These are phyloP conservation scores for Zootoca vivipara DNA, from an alignment of 2,113 vertebrate species.

Conservation along the genomic window DNA sequence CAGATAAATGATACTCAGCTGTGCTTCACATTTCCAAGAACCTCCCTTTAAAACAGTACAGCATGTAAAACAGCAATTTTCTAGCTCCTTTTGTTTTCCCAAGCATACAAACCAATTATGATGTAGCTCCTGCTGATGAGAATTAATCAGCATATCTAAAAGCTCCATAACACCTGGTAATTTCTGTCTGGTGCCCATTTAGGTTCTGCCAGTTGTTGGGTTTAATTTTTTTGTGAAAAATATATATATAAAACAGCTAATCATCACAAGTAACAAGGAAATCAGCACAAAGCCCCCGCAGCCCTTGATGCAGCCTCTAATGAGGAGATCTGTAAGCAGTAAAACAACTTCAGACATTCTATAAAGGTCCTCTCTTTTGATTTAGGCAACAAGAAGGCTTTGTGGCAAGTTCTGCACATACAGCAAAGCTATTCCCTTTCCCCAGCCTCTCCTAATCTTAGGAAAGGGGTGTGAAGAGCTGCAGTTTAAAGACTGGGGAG, in stretches of 20 bases:
- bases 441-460: not conserved
- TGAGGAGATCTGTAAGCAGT: conserved; percentile 27
- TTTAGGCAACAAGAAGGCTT: not conserved
- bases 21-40: not conserved
- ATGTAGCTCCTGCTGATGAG: conserved; percentile 22
- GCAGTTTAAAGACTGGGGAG: no score
- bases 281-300: not conserved
- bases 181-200: conserved; percentile 19
- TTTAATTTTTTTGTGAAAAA: not conserved
- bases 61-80: conserved; percentile 16
- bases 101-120: not conserved
- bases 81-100: conserved; percentile 30
- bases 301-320: conserved; percentile 1
- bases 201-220: not conserved
- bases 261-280: conserved; percentile 9
- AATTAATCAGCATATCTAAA: conserved; percentile 6
- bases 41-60: not conserved
- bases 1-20: not conserved
- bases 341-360: conserved; percentile 4
- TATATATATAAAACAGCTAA: not conserved
- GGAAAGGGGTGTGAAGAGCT: not conserved
- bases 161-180: not conserved
- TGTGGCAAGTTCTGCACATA: not conserved
- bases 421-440: not conserved
- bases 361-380: conserved; percentile 28